phyloP scores from a whole-genome alignment of 2,113 vertebrate genomes.

The Sarotherodon lohbergeri region DNA sequence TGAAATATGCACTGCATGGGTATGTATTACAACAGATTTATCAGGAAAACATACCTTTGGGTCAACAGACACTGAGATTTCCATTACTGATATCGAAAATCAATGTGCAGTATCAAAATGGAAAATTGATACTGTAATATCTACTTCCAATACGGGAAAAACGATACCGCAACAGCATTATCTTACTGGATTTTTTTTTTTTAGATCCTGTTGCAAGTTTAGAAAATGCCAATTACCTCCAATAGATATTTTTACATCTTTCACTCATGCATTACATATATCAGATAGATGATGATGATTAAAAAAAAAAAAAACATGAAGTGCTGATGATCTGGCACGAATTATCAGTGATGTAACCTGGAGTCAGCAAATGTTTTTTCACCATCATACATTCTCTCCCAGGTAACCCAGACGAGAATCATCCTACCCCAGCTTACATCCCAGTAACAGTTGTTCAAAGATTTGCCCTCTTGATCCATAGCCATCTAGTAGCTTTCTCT shows the following conservation, averaged over 20 bases:
- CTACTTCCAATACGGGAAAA: not conserved
- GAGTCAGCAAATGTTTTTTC: not conserved
- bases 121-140: conserved; percentile 12
- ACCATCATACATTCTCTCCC: not conserved
- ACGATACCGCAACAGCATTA: not conserved
- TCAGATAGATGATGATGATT: not conserved
- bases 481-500: not conserved
- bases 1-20: not conserved
- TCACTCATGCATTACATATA: not conserved
- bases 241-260: not conserved
- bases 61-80: not conserved
- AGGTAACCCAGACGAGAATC: no score
- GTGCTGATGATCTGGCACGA: rapidly evolving
- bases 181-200: not conserved
- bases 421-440: not conserved
- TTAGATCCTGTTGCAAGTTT: not conserved
- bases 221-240: not conserved
- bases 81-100: conserved; percentile 5
- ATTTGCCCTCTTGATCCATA: not conserved
- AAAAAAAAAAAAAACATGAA: not conserved
- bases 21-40: not conserved
- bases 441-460: not conserved
- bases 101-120: conserved; percentile 17
- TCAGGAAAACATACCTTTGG: not conserved
- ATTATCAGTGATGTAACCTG: not conserved